Evolutionary conservation across 2,113 vertebrate species (phyloP).

Genomic region (Macquaria ambigua): DNA sequence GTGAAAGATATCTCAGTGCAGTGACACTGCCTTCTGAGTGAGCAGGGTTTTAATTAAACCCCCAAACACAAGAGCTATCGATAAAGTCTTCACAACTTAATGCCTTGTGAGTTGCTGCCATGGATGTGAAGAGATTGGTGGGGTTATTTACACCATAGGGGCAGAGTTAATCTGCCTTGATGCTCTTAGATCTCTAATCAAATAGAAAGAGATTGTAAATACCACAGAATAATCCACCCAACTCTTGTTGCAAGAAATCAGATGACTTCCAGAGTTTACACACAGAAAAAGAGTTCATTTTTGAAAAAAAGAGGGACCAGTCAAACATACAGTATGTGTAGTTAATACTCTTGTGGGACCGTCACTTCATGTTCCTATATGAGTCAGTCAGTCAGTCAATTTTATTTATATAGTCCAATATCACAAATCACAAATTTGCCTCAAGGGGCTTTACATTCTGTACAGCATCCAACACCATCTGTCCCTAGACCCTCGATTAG

Average conservation of each 20-base stretch:
- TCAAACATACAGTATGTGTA: not conserved
- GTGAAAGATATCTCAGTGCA: slow-evolving; percentile 35
- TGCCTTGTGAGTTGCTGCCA: slow-evolving; percentile 70
- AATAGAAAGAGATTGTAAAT: slow-evolving; percentile 76
- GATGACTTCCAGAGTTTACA: slow-evolving; percentile 31
- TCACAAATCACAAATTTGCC: too few relatives aligned
- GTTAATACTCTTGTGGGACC: not conserved
- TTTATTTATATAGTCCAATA: too few relatives aligned
- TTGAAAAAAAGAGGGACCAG: not conserved
- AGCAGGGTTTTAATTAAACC: slow-evolving; percentile 80
- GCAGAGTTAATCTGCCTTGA: slow-evolving; percentile 76
- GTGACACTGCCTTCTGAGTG: slow-evolving; percentile 55
- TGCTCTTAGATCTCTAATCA: slow-evolving; percentile 79
- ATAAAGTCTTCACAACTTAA: slow-evolving; percentile 79
- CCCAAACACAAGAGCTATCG: slow-evolving; percentile 64
- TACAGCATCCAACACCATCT: too few relatives aligned
- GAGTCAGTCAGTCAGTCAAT: too few relatives aligned
- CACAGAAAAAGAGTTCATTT: slow-evolving; percentile 13
- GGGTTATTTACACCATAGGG: slow-evolving; percentile 77
- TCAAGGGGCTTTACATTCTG: too few relatives aligned
- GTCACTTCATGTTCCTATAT: not conserved
- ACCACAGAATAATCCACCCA: slow-evolving; percentile 70
- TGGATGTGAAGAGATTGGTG: slow-evolving; percentile 59
- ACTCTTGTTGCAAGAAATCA: slow-evolving; percentile 36
- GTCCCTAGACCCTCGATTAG: too few relatives aligned